phyloP scores from a whole-genome alignment of 2,113 vertebrate species.

The Nesoenas mayeri region DNA sequence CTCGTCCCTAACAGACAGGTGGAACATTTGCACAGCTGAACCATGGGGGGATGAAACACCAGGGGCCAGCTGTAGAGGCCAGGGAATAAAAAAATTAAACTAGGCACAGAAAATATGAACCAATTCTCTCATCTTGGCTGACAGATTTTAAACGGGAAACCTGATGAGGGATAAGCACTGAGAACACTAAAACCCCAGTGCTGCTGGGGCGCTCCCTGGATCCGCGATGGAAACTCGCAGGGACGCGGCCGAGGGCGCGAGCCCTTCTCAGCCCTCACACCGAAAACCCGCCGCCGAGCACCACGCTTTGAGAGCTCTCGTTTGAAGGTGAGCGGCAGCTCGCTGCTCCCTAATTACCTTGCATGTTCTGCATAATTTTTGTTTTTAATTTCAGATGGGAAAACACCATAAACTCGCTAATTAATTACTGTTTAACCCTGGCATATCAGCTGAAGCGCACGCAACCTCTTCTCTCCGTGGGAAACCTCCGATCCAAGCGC shows the following conservation, averaged over 20 bases:
- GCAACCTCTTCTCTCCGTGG: background rate
- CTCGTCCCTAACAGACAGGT: constrained; percentile 34
- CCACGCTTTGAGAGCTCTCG: background rate
- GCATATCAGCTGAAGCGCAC: background rate
- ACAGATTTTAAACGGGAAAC: constrained; percentile 37
- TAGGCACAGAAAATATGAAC: constrained; percentile 23
- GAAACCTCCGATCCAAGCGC: background rate
- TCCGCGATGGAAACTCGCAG: background rate
- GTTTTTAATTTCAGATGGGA: constrained; percentile 56
- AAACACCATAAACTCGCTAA: constrained; percentile 51
- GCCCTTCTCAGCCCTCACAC: background rate
- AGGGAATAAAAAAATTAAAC: background rate
- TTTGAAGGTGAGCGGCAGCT: background rate
- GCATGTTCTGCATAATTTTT: constrained; percentile 21
- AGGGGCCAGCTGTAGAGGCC: constrained; percentile 49
- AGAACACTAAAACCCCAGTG: background rate
- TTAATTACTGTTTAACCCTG: constrained; percentile 60
- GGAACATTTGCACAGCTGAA: constrained; percentile 40
- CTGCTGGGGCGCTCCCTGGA: background rate
- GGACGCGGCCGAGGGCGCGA: rapidly evolving
- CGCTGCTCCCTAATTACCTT: constrained; percentile 12
- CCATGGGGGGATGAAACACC: constrained; percentile 6
- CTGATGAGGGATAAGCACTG: background rate
- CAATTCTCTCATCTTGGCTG: constrained; percentile 13
- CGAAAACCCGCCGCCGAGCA: background rate